phyloP scores from a whole-genome alignment of 2,888 invertebrate genomes.

The Deilephila elpenor region DNA sequence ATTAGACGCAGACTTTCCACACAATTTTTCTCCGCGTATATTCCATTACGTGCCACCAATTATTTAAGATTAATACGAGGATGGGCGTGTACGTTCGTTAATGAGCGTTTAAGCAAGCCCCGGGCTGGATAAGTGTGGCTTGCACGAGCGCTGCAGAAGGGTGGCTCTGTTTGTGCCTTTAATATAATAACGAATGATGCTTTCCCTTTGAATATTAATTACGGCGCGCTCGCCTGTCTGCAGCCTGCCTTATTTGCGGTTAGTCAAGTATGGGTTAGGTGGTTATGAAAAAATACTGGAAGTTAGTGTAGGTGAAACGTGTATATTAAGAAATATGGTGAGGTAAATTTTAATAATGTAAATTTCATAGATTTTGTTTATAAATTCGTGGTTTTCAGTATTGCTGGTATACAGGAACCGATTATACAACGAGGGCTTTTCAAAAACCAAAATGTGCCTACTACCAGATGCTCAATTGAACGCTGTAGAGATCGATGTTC shows the following conservation, averaged over 20 bases:
- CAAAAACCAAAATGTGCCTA: too few relatives aligned
- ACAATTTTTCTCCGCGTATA: slow-evolving; percentile 1
- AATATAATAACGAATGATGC: slow-evolving; percentile 5
- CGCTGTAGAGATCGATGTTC: too few relatives aligned
- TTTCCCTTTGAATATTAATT: slow-evolving; percentile 14
- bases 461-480: too few relatives aligned
- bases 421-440: too few relatives aligned
- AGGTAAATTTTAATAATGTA: too few relatives aligned
- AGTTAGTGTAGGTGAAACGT: not conserved
- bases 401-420: too few relatives aligned
- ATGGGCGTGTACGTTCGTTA: not conserved
- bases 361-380: too few relatives aligned
- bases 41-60: slow-evolving; percentile 2
- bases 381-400: too few relatives aligned
- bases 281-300: not conserved
- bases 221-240: not conserved
- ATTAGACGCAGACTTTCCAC: not conserved
- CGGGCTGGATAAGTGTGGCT: not conserved
- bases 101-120: slow-evolving; percentile 17
- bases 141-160: not conserved
- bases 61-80: slow-evolving; percentile 20
- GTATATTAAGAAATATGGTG: too few relatives aligned
- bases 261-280: not conserved
- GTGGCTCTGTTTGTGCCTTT: not conserved
- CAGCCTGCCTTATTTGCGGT: not conserved